These are phyloP conservation scores for Austrolebias charrua DNA, from an alignment of 2,797 vertebrate species.

Conservation along the genomic window DNA sequence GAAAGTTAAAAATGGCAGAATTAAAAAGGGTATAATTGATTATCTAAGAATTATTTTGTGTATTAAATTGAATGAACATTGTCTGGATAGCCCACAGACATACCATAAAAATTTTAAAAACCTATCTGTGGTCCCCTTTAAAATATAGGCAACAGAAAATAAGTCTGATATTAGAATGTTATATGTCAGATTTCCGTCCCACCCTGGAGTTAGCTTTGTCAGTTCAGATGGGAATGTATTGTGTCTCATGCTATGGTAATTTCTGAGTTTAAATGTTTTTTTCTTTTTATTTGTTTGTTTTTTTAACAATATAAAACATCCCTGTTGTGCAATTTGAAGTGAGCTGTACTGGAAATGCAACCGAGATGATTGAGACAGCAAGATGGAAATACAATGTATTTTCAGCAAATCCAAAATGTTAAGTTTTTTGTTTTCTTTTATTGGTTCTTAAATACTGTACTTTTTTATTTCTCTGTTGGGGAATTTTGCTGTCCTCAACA, in stretches of 20 bases:
- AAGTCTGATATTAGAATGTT: neutral
- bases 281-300: no score
- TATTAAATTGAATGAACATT: no score
- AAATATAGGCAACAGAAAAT: neutral
- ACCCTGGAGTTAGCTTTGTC: neutral
- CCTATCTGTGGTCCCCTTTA: no score
- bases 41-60: no score
- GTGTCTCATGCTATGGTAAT: neutral
- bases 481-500: conserved; percentile 12
- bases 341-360: neutral
- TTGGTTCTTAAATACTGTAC: no score
- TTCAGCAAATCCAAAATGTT: neutral
- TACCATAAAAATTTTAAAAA: no score
- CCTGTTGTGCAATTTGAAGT: neutral
- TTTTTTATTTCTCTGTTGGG: no score
- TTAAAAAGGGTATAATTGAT: no score
- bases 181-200: neutral
- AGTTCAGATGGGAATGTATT: neutral
- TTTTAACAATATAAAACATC: neutral
- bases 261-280: neutral
- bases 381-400: neutral
- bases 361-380: no score
- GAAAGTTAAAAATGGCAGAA: no score
- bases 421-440: no score
- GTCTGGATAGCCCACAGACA: no score